Evolutionary conservation across 2,888 invertebrate species (phyloP), one percentile per base, ranked within the genome.

Genomic region (Anticlea derivata): DNA sequence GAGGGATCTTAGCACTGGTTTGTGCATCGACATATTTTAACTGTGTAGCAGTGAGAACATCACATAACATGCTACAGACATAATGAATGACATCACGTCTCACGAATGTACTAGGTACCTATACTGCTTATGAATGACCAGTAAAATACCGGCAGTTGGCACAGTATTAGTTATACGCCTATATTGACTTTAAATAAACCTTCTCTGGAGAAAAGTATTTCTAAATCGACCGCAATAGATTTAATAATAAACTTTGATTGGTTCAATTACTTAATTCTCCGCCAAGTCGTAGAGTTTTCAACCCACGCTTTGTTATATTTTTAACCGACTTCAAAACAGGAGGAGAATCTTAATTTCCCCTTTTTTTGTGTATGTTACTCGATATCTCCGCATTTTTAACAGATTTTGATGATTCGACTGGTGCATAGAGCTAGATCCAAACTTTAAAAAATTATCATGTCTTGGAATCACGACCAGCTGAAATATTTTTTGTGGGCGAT

Each of bases 81-180:
- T 67, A 65, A 69, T 70, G 68, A 78, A 78, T 85, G 84, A 86
- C 84, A 82, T 84, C 84, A 84, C 70, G 74, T 73, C 70, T 70
- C 65, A 66, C 68, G 66, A 79, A 80, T 78, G 75, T 73, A 69
- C 65, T n/a, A 22, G 8, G 5, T 7, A 7, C 10, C 27, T 38
- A 23, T 8, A 24, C 13, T 13, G 24, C 23, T 38, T 38, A 17
- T 46, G 46, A 31, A 52, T 58, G 44, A 29, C 33, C 40, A 47
- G 49, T 45, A 37, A 29, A 47, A 46, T 45, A 52, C 34, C 34
- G 37, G 22, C 30, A 4, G 24, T 53, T 29, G 13, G 27, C 30
- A 29, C 8, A n/a, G n/a, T 35, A 1, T 7, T 35, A n/a, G 17
- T 13, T 29, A 35, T 11, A 29, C 12, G 7, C 35, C 27, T 35